These are phyloP conservation scores for Chrysodeixis includens DNA, from an alignment of 2,888 invertebrate genomes.

Conservation along the genomic window DNA sequence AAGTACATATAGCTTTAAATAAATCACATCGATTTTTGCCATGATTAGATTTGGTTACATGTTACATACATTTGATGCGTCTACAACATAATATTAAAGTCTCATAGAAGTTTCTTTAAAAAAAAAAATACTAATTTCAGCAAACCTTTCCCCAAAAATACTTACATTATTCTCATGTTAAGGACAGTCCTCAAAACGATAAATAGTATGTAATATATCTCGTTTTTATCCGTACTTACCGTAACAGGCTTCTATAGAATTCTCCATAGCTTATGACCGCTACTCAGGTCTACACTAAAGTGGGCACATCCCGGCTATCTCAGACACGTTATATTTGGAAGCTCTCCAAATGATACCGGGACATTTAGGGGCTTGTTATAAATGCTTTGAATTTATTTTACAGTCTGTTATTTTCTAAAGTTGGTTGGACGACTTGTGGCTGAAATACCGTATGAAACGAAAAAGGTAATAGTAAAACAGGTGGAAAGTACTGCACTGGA, in stretches of 20 bases:
- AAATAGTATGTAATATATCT: not conserved
- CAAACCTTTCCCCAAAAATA: too few species aligned
- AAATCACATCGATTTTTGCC: too few species aligned
- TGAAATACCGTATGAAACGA: not conserved
- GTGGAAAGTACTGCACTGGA: not conserved
- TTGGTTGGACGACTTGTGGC: not conserved
- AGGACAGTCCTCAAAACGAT: too few species aligned
- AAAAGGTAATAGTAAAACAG: constrained; percentile 1
- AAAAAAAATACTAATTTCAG: too few species aligned
- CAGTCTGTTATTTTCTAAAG: not conserved
- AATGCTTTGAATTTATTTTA: constrained; percentile 20
- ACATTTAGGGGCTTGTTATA: constrained; percentile 19
- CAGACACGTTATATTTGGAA: constrained; percentile 36
- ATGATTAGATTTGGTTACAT: too few species aligned
- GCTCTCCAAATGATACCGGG: constrained; percentile 32
- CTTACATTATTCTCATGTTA: too few species aligned
- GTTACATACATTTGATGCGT: too few species aligned
- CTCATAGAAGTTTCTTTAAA: too few species aligned
- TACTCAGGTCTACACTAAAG: constrained; percentile 16
- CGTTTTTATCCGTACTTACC: not conserved
- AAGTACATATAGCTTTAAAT: too few species aligned
- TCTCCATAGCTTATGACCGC: constrained; percentile 2
- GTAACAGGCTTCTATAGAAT: not conserved
- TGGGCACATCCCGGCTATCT: constrained; percentile 18
- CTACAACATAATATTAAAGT: too few species aligned